These are phyloP conservation scores for Willowsia nigromaculata DNA, from an alignment of 2,888 invertebrate genomes.

Conservation along the genomic window DNA sequence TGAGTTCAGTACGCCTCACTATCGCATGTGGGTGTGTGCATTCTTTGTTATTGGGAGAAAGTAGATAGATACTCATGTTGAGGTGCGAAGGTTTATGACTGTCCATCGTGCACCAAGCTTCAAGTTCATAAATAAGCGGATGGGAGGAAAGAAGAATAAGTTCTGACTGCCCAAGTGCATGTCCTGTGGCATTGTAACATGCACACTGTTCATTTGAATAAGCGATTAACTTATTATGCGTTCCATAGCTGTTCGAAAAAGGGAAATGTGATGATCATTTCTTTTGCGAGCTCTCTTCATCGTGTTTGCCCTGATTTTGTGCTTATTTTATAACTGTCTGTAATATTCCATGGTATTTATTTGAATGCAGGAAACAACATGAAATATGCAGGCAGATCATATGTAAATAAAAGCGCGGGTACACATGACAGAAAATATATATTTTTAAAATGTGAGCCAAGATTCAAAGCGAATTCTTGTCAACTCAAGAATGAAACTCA, in stretches of 20 bases:
- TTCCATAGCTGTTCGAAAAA: neutral
- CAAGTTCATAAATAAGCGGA: neutral
- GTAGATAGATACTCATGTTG: neutral
- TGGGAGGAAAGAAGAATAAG: neutral
- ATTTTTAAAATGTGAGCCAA: conserved; percentile 16
- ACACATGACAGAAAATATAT: neutral
- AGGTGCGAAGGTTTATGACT: conserved; percentile 4
- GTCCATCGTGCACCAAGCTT: neutral
- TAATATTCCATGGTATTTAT: neutral
- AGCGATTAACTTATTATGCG: neutral
- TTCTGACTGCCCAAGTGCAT: no score
- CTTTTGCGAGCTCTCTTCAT: neutral
- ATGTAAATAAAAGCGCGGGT: neutral
- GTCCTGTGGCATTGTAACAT: neutral
- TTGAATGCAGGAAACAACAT: neutral
- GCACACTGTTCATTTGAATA: neutral
- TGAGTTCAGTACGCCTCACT: neutral
- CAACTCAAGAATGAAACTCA: neutral
- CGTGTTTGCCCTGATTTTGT: neutral
- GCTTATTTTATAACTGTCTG: neutral
- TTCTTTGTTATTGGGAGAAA: neutral
- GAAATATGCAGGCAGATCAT: neutral
- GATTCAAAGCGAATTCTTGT: conserved; percentile 33
- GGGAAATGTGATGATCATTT: neutral
- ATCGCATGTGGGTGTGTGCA: neutral